Base-by-base conservation (phyloP, 2,113 vertebrate genomes). In the Zosterops pallidus region DNA sequence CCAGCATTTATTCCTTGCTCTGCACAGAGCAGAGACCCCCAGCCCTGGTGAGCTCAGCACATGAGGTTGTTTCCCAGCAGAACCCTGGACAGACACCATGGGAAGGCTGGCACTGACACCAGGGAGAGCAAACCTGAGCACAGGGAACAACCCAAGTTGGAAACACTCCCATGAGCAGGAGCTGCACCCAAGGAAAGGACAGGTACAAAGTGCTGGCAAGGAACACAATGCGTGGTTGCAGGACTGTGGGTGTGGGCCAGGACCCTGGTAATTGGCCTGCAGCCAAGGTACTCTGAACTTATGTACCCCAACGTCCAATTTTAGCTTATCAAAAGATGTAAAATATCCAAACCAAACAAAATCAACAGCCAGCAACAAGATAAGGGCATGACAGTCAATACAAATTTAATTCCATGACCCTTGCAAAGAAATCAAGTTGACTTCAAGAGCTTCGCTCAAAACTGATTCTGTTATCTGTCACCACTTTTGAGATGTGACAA, bases 171-270 rank as follows among this genome's bases (percentile, higher is more conserved):
- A 21, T 6, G 62, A 49, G 46, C 64, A 53, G 68, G 60, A 72
- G 72, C n/a, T 21, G 13, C 17, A 25, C 3, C 2, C 31, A 18
- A 60, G 46, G 44, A 29, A 50, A 69, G 42, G 35, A 64, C 1
- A 11, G 74, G 37, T 42, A 50, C 39, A 49, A 81, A 86, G 60
- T 24, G 41, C 68, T 44, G 68, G n/a, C 11, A 59, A 57, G 39
- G 5, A 64, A 31, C 70, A 44, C 47, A 46, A 11, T 0, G 28
- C 35, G 5, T 0, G 23, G 3, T 0, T 1, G 2, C 39, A 92
- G 63, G 57, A 33, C 33, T 71, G 26, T 6, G 25, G 65, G n/a
- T 29, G 33, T 8, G 25, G 59, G 33, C 47, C 70, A 86, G 44
- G 64, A 63, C 10, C 25, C 35, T 28, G 35, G 9, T 16, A 68